phyloP scores from a whole-genome alignment of 2,797 vertebrate species.

The Melopsittacus undulatus region DNA sequence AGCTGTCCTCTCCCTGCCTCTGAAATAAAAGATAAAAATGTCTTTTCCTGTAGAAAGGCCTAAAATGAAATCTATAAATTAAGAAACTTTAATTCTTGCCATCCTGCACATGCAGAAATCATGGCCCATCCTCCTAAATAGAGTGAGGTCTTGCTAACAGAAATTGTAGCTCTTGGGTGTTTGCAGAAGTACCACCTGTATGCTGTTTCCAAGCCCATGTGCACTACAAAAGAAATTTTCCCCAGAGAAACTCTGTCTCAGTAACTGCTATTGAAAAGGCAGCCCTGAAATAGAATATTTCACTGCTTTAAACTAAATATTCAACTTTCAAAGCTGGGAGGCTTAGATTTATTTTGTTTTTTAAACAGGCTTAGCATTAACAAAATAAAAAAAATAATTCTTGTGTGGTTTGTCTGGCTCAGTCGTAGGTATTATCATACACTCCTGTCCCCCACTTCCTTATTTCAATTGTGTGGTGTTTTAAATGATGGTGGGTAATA shows the following conservation, averaged over 20 bases:
- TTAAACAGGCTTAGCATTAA: neutral
- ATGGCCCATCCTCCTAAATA: neutral
- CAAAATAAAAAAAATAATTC: neutral
- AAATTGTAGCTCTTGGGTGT: neutral
- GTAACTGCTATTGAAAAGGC: neutral
- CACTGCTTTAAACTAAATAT: neutral
- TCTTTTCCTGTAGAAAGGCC: neutral
- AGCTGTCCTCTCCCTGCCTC: neutral
- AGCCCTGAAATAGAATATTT: neutral
- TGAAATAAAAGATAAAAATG: neutral
- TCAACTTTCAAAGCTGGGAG: neutral
- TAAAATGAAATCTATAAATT: neutral
- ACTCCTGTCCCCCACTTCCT: neutral
- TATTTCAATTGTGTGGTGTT: neutral
- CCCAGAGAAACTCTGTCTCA: neutral
- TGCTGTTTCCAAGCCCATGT: neutral
- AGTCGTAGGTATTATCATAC: neutral
- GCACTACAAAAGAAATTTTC: neutral
- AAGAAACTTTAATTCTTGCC: neutral
- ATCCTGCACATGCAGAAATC: neutral
- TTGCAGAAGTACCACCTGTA: neutral
- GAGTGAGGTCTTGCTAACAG: neutral
- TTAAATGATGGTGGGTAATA: neutral
- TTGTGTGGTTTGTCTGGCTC: neutral
- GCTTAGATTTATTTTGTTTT: neutral